Evolutionary conservation across 2,113 vertebrate species (phyloP), one percentile per base, ranked within the genome.

Genomic region (Scartelaos histophorus): DNA sequence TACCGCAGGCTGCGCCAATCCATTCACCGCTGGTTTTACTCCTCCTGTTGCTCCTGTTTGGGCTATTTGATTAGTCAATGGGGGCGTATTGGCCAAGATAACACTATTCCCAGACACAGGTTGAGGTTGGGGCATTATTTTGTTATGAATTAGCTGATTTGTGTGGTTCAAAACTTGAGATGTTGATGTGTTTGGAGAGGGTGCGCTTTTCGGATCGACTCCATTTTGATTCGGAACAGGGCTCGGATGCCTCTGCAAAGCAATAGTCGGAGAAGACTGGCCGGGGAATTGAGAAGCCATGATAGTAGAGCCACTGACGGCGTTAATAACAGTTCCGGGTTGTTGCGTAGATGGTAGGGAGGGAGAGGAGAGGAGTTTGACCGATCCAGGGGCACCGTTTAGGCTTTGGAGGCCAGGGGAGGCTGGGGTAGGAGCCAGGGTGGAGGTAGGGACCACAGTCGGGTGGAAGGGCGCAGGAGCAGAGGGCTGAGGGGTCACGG

Each of bases 171-270:
- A 13, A 60, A 90, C 87, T 87, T 84, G 89, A 83, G 88, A 45
- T 46, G 69, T 51, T 47, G 88, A 53, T 57, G 66, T 25, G 21
- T 72, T 5, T 0, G 71, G 61, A 45, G 82, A 69, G 13, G 79
- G 73, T 7, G 74, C 78, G 1, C 68, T 85, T 35, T 91, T 88
- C 0, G 90, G 90, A 34, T 92, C 93, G 16, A 93, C 80, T 3
- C 93, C 94, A 71, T 94, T 94, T 76, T 92, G 94, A 71, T 92
- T 87, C 17, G 88, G 79, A 82, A 88, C 86, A 53, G 91, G 92
- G 70, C 78, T 84, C 5, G 91, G 91, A 54, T 84, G 92, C 60
- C 90, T 80, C 74, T 93, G 92, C 58, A 92, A 67, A 3, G 87
- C 69, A 34, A 87, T 88, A 0, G 87, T 77, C 7, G 92, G 83